Conservation (phyloP, 1,140 invertebrate genomes). For the Pseudomyrmex dendroicus region DNA sequence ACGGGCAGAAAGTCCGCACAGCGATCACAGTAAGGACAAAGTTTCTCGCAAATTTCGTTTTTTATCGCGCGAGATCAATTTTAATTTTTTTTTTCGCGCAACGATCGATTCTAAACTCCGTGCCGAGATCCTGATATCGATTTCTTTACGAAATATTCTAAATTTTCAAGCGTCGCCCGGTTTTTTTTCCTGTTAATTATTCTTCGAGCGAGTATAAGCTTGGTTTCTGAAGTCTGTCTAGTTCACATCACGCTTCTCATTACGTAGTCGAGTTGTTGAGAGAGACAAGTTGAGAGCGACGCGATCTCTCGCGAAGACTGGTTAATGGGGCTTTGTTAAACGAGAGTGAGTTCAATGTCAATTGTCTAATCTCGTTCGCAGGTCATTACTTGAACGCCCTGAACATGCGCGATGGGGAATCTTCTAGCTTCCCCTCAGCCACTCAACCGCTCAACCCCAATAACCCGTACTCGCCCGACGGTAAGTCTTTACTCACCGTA, state of each 20-base stretch:
- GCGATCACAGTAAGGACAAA: constrained; percentile 85
- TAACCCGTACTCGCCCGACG: constrained; percentile 94
- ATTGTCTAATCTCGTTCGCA: constrained; percentile 79
- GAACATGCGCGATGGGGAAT: constrained; percentile 86
- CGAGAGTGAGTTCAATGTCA: constrained; percentile 63
- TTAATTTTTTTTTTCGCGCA: not conserved
- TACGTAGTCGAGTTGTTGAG: no score
- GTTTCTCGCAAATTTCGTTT: not conserved
- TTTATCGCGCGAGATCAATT: not conserved
- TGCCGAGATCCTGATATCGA: not conserved
- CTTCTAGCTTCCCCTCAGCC: constrained; percentile 88
- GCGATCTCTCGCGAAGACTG: constrained; percentile 67
- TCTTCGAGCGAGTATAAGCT: no score
- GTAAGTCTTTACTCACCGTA: constrained; percentile 86
- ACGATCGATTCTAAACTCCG: not conserved
- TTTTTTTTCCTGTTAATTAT: not conserved
- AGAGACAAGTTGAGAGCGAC: not conserved
- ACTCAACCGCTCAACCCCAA: constrained; percentile 94
- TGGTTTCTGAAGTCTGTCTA: no score
- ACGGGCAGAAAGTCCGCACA: constrained; percentile 83
- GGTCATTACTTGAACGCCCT: constrained; percentile 86
- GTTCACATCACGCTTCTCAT: no score
- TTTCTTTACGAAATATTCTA: not conserved
- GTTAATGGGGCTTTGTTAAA: constrained; percentile 69
- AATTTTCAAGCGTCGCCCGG: not conserved